Conservation (phyloP, 2,797 vertebrate species). For the Zalophus californianus region DNA sequence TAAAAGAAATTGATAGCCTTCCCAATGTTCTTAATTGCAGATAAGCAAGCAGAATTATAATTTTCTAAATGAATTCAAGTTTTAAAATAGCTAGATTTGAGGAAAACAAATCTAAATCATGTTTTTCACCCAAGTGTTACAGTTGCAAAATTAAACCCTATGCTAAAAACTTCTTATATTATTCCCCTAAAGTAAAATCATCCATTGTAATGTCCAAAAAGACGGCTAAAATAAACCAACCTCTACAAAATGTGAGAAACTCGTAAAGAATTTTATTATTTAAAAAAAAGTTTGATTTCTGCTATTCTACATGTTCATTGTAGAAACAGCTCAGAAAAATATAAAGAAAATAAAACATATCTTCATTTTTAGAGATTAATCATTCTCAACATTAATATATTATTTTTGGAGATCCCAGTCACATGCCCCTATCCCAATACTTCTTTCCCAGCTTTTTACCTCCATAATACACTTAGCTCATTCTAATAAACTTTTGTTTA, state of each 20-base stretch:
- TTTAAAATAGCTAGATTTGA: slow-evolving; percentile 44
- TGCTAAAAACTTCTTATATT: slow-evolving; percentile 52
- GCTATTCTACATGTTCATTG: neutral
- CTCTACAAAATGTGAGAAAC: slow-evolving; percentile 20
- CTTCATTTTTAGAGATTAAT: neutral
- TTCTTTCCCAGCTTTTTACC: neutral
- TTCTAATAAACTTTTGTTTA: neutral
- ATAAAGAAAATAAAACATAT: neutral
- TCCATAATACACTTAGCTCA: neutral
- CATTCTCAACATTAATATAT: neutral
- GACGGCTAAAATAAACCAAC: neutral
- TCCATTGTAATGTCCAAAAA: neutral
- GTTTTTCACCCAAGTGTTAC: slow-evolving; percentile 5
- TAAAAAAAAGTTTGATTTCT: slow-evolving; percentile 19
- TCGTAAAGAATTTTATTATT: neutral
- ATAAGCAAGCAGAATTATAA: neutral
- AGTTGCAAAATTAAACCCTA: slow-evolving; percentile 34
- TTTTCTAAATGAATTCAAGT: slow-evolving; percentile 31
- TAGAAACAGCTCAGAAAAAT: slow-evolving; percentile 32
- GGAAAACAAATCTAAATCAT: slow-evolving; percentile 32
- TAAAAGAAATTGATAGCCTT: slow-evolving; percentile 17
- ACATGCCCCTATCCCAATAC: neutral
- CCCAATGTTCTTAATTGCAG: neutral
- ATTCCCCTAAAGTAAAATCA: slow-evolving; percentile 49
- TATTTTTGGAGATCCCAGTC: neutral